These are phyloP conservation scores for Sphyrna mokarran DNA, from an alignment of 2,113 vertebrate species.

Conservation along the genomic window DNA sequence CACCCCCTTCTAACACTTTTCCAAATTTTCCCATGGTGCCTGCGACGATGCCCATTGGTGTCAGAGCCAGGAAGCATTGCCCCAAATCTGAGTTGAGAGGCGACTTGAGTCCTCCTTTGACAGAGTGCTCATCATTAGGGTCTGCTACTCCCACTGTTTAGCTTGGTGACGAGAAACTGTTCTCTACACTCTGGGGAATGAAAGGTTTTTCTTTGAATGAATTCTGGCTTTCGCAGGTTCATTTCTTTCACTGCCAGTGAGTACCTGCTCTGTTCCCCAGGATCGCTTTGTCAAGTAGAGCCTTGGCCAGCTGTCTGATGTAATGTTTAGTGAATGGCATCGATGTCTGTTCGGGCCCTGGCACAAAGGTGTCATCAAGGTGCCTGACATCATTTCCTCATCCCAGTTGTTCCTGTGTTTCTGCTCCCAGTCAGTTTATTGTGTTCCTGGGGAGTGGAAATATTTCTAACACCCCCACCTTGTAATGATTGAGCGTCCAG, in stretches of 20 bases:
- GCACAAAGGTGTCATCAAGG: neutral
- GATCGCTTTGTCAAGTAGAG: neutral
- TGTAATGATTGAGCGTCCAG: neutral
- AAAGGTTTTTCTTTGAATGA: neutral
- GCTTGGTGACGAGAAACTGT: neutral
- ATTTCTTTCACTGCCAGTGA: neutral
- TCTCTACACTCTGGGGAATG: neutral
- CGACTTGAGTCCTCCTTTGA: neutral
- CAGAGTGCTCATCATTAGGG: too few relatives aligned
- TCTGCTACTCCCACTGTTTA: neutral
- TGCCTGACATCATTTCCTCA: conserved; percentile 13
- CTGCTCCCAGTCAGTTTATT: neutral
- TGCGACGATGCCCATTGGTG: too few relatives aligned
- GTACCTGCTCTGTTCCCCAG: neutral
- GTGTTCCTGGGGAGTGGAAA: neutral
- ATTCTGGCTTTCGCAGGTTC: neutral
- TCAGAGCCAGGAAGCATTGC: too few relatives aligned
- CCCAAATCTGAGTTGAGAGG: neutral
- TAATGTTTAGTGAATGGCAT: neutral
- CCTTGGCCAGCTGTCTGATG: neutral
- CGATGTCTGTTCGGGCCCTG: neutral
- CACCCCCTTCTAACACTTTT: too few relatives aligned
- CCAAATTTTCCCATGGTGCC: too few relatives aligned
- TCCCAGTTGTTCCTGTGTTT: neutral
- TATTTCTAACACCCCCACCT: neutral